phyloP scores from a whole-genome alignment of 2,113 vertebrate species.

The Chionodraco myersi region DNA sequence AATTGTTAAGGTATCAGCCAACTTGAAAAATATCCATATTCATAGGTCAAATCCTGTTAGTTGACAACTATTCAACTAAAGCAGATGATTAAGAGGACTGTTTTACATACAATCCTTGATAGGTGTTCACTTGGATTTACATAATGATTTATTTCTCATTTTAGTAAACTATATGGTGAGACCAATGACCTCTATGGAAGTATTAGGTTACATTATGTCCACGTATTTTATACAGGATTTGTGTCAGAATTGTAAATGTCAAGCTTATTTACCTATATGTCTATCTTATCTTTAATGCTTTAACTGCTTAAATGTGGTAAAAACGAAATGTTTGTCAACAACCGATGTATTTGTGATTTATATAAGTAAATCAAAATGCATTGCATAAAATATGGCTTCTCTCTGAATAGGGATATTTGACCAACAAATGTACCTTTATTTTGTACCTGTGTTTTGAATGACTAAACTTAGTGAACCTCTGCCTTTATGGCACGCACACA shows the following conservation, averaged over 20 bases:
- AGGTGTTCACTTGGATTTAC: background rate
- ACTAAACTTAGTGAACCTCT: background rate
- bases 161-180: background rate
- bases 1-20: too few relatives aligned
- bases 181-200: background rate
- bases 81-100: too few relatives aligned
- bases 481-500: background rate
- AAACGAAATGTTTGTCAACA: background rate
- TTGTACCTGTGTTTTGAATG: background rate
- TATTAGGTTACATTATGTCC: background rate
- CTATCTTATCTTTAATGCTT: background rate
- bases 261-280: background rate
- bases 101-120: background rate
- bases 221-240: background rate
- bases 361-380: too few relatives aligned
- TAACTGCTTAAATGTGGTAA: background rate
- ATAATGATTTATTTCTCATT: background rate
- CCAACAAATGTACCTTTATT: too few relatives aligned
- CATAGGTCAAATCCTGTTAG: background rate
- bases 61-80: background rate
- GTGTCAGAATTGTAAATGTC: background rate
- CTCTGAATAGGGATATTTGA: background rate
- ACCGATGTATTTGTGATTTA: background rate
- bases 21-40: too few relatives aligned
- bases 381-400: too few relatives aligned